Evolutionary conservation across 2,888 invertebrate genomes (phyloP).

Genomic region (Drosophila macrospina): DNA sequence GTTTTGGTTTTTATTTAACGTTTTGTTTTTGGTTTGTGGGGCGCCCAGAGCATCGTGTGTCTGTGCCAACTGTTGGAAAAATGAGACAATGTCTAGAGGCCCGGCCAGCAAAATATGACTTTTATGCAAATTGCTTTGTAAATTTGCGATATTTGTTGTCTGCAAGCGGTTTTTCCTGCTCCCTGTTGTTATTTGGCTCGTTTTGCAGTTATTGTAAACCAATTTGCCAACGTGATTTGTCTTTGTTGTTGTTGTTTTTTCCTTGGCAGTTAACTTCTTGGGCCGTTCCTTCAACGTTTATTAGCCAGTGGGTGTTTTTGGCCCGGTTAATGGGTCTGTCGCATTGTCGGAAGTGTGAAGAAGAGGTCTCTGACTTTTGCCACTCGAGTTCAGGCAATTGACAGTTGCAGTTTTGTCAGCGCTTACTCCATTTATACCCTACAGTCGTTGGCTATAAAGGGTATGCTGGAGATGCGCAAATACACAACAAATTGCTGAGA

Average conservation of each 20-base stretch:
- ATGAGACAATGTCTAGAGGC: constrained; percentile 58
- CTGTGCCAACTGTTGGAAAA: constrained; percentile 46
- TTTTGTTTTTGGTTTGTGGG: constrained; percentile 15
- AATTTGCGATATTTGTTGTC: constrained; percentile 65
- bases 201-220: constrained; percentile 74
- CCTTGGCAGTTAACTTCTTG: constrained; percentile 40
- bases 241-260: constrained; percentile 39
- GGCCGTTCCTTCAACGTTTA: constrained; percentile 32
- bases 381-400: constrained; percentile 8
- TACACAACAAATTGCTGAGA: background rate
- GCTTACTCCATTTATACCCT: background rate
- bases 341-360: constrained; percentile 53
- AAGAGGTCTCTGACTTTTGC: constrained; percentile 29
- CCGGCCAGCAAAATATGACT: constrained; percentile 73
- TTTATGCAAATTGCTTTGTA: constrained; percentile 77
- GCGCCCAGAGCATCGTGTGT: constrained; percentile 46
- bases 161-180: constrained; percentile 43
- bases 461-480: background rate
- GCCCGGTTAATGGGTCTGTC: constrained; percentile 27
- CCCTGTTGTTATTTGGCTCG: constrained; percentile 50
- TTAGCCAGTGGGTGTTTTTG: constrained; percentile 57
- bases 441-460: background rate
- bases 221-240: constrained; percentile 76
- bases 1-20: constrained; percentile 3
- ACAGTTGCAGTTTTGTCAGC: constrained; percentile 12